These are phyloP conservation scores for Acanthosepion esculentum DNA, from an alignment of 2,888 invertebrate genomes.

Conservation along the genomic window DNA sequence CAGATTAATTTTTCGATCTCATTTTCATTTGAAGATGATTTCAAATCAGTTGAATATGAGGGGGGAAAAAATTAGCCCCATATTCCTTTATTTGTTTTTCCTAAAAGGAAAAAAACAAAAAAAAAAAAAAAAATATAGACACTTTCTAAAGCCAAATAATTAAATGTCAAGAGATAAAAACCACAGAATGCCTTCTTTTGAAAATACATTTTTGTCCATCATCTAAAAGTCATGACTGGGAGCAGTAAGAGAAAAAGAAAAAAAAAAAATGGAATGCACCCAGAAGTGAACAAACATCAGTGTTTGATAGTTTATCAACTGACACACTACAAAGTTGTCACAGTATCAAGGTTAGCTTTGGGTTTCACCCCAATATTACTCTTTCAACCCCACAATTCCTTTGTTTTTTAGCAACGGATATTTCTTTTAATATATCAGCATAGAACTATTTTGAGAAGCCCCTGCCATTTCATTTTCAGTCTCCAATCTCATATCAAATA, in stretches of 20 bases:
- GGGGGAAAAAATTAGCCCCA: not conserved
- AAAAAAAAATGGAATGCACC: not conserved
- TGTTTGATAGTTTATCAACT: not conserved
- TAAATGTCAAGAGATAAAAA: not conserved
- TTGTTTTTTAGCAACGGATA: not conserved
- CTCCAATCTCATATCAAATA: not conserved
- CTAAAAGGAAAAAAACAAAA: not conserved
- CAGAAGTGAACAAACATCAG: not conserved
- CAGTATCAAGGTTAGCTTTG: not conserved
- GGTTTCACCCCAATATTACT: not conserved
- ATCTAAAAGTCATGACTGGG: not conserved
- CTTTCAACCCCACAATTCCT: not conserved
- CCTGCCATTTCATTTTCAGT: not conserved
- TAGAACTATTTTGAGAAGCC: not conserved
- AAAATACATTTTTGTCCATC: not conserved
- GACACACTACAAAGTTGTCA: too few species aligned
- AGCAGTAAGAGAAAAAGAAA: not conserved
- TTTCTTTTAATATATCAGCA: not conserved
- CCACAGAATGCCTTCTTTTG: conserved; percentile 33
- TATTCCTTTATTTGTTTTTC: not conserved
- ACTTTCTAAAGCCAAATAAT: not conserved
- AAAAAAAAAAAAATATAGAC: not conserved
- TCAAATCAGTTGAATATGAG: not conserved
- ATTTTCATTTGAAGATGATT: conserved; percentile 2
- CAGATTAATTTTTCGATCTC: not conserved